These are phyloP conservation scores for Megaceryle torquata DNA, from an alignment of 2,113 vertebrate genomes.

Conservation along the genomic window DNA sequence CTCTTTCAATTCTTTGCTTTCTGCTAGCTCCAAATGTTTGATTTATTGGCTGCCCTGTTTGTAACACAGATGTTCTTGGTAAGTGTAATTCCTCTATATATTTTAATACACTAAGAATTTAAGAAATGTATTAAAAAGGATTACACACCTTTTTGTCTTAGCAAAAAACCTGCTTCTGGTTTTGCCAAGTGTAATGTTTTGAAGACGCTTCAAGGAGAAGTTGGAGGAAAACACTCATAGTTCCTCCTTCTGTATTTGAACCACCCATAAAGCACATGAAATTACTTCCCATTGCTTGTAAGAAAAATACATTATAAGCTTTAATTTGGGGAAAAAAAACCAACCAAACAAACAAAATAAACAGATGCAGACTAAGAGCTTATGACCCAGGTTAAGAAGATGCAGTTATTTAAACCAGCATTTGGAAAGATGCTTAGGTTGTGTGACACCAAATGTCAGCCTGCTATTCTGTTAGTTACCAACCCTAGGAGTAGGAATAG, in stretches of 20 bases:
- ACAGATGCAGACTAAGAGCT: background rate
- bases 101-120: background rate
- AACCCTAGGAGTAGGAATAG: background rate
- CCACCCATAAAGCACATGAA: background rate
- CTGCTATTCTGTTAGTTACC: background rate
- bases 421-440: background rate
- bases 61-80: background rate
- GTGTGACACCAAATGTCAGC: background rate
- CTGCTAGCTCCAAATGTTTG: background rate
- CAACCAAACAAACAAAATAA: too few relatives aligned
- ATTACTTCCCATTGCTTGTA: background rate
- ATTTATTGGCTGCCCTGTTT: background rate
- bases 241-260: background rate
- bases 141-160: background rate
- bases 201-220: background rate
- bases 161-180: background rate
- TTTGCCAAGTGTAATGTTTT: background rate
- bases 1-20: background rate
- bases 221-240: background rate
- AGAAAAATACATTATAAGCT: background rate
- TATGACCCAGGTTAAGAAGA: background rate
- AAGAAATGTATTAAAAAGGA: background rate
- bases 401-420: background rate
- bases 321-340: background rate
- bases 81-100: background rate